phyloP scores from a whole-genome alignment of 2,797 vertebrate genomes.

The Coendou prehensilis region DNA sequence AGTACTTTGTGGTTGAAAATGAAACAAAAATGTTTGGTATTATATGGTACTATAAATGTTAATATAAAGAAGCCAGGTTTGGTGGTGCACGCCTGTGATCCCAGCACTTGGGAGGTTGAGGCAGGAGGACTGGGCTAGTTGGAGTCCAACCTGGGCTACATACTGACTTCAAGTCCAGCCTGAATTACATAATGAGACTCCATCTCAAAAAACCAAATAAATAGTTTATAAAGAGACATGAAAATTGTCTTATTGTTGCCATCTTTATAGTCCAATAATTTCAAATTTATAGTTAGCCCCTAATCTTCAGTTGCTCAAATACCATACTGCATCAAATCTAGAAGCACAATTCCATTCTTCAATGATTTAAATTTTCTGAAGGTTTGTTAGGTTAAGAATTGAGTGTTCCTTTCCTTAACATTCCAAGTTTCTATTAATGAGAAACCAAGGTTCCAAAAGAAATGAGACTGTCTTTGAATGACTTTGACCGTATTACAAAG shows the following conservation, averaged over 20 bases:
- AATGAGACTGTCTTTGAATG: slow-evolving; percentile 54
- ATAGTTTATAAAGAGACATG: not conserved
- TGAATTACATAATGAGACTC: not conserved
- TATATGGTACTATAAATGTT: not conserved
- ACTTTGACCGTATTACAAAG: slow-evolving; percentile 58
- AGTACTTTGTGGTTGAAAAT: slow-evolving; percentile 44
- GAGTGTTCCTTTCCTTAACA: slow-evolving; percentile 45
- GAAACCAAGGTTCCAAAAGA: slow-evolving; percentile 64
- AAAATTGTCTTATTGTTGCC: slow-evolving; percentile 36
- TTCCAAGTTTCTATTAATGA: slow-evolving; percentile 63
- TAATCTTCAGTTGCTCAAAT: slow-evolving; percentile 28
- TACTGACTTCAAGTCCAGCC: not conserved
- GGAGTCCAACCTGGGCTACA: not conserved
- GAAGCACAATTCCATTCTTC: not conserved
- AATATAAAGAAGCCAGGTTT: not conserved
- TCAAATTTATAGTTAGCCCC: slow-evolving; percentile 35
- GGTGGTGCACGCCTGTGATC: not conserved
- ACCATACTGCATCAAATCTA: not conserved
- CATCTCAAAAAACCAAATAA: not conserved
- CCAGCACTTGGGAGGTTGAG: not conserved
- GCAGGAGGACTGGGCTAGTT: not conserved
- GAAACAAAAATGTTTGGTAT: slow-evolving; percentile 6
- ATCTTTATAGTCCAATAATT: not conserved
- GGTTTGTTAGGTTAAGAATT: not conserved
- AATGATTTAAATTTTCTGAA: not conserved